Base-by-base conservation (phyloP, 2,888 invertebrate genomes). In the Diaprepes abbreviatus region DNA sequence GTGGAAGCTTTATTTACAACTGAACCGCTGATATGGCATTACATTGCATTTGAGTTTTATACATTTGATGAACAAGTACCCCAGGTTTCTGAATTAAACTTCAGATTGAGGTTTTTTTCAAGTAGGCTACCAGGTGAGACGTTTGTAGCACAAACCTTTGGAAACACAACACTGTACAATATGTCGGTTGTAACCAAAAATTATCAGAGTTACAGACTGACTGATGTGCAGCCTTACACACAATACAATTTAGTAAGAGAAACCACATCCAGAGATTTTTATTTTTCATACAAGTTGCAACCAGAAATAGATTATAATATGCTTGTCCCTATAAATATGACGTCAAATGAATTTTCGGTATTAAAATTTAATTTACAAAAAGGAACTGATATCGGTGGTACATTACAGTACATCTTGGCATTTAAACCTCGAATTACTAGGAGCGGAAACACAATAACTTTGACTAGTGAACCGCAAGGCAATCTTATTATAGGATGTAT, bases 311-410 rank as follows among this genome's bases (percentile, higher is more conserved):
- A 91, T 70, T 89, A 89, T 9, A 90, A 89, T 21, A 87, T 89
- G 3, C 89, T 92, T 0, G 87, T 89, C 58, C 81, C 90, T 3
- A 82, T 94, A 19, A 92, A 93, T 78, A 80, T 94, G 45, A 90
- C 91, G 7, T 89, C 89, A 2, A 86, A 86, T 1, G 88, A 88
- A 74, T 86, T 90, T 24, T 88, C 89, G 40, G 87, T 90, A 0
- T 85, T 94, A 58, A 88, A 90, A 72, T 94, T 94, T 79, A 86
- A 88, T 64, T 85, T 95, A 9, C 89, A 90, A 35, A 88, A 91
- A 66, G 88, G 91, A 19, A 85, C 88, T 66, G 95, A 95, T 78
- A 90, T 92, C 31, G 96, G 96, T 0, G 95, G 95, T 0, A 94
- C 92, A 1, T 80, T 95, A 16, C 88, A 89, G 0, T 87, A 93